phyloP scores from a whole-genome alignment of 2,113 vertebrate genomes.

The Pteronura brasiliensis region DNA sequence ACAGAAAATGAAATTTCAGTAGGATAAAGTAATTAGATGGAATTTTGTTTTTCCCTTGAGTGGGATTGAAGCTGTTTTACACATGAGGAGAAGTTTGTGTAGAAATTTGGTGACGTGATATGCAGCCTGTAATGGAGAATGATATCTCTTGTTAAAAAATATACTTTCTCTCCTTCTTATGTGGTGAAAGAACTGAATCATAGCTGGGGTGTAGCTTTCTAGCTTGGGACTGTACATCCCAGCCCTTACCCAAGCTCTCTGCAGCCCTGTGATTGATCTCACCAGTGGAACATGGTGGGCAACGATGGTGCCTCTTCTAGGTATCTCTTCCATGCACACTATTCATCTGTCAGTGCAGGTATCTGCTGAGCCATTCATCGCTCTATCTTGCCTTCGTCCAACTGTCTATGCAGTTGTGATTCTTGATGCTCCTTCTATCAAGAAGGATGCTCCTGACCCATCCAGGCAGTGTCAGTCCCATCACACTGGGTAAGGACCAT shows the following conservation, averaged over 20 bases:
- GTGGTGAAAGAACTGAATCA: not conserved
- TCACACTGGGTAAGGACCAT: not conserved
- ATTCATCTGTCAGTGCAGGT: not conserved
- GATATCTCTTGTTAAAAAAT: not conserved
- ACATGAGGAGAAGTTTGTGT: not conserved
- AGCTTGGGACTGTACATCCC: not conserved
- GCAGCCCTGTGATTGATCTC: not conserved
- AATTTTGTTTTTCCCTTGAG: not conserved
- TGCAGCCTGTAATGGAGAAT: not conserved
- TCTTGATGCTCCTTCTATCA: not conserved
- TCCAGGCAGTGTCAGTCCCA: not conserved
- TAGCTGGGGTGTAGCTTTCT: not conserved
- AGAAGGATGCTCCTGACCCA: not conserved
- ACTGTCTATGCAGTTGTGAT: not conserved
- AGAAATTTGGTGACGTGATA: not conserved
- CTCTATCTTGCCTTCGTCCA: not conserved
- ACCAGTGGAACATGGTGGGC: too few species aligned
- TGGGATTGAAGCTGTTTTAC: not conserved
- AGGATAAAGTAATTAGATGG: not conserved
- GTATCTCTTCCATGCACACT: not conserved
- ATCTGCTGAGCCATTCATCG: not conserved
- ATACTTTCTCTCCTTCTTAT: not conserved
- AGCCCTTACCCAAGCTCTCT: not conserved
- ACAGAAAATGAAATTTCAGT: not conserved
- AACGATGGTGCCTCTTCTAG: not conserved